These are phyloP conservation scores for Phengaris arion DNA, from an alignment of 2,888 invertebrate species.

Conservation along the genomic window DNA sequence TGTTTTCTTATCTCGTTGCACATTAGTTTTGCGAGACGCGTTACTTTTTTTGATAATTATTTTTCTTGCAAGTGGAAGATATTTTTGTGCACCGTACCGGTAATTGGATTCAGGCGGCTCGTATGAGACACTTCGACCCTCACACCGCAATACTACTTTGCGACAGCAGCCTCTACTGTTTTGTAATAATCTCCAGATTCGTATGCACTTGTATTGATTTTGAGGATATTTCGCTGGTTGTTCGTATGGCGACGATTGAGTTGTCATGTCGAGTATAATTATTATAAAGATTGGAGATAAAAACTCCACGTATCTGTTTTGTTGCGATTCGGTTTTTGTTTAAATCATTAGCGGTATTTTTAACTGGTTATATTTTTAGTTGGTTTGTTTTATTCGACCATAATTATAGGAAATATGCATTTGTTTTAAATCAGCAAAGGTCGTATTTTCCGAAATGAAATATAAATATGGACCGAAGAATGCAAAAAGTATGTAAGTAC, in stretches of 20 bases:
- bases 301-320: conserved; percentile 56
- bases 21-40: conserved; percentile 57
- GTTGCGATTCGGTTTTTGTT: conserved; percentile 42
- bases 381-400: background rate
- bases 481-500: no score
- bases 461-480: no score
- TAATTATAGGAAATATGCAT: background rate
- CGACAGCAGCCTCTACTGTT: conserved; percentile 32
- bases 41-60: conserved; percentile 55
- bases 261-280: conserved; percentile 70
- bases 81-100: conserved; percentile 57
- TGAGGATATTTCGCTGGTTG: conserved; percentile 35
- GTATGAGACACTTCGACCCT: conserved; percentile 32
- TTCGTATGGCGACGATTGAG: conserved; percentile 57
- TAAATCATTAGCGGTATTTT: conserved; percentile 40
- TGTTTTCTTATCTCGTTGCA: conserved; percentile 28
- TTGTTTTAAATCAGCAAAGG: no score
- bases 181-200: conserved; percentile 30
- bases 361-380: conserved; percentile 35
- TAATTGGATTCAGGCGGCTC: conserved; percentile 66
- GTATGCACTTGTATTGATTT: conserved; percentile 22
- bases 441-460: no score
- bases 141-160: conserved; percentile 14
- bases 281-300: conserved; percentile 75
- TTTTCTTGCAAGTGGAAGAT: conserved; percentile 58